phyloP scores from a whole-genome alignment of 2,888 invertebrate genomes.

The Alsophila aescularia region DNA sequence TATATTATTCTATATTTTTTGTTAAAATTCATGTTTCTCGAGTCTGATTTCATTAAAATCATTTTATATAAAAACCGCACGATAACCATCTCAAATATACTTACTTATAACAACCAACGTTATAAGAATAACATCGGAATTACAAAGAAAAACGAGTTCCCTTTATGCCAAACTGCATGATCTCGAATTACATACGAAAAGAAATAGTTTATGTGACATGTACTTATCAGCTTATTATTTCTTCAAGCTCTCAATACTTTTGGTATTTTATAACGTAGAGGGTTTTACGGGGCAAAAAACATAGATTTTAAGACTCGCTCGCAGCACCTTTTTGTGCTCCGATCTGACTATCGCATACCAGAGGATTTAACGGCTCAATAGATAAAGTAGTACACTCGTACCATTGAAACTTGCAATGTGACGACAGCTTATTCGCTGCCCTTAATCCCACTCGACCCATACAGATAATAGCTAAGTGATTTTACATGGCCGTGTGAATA shows the following conservation, averaged over 20 bases:
- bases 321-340: constrained; percentile 3
- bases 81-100: constrained; percentile 1
- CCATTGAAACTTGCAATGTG: constrained; percentile 43
- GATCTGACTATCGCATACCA: constrained; percentile 17
- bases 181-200: constrained; percentile 30
- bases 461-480: constrained; percentile 49
- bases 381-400: constrained; percentile 31
- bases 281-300: neutral
- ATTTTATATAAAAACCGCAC: neutral
- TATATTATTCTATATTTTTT: neutral
- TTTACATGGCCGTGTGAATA: constrained; percentile 44
- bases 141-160: constrained; percentile 25
- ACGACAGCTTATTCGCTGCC: constrained; percentile 40
- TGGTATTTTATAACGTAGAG: neutral
- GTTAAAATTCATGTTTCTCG: neutral
- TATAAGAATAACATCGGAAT: constrained; percentile 14
- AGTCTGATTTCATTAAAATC: neutral
- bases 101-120: constrained; percentile 2
- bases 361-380: constrained; percentile 42
- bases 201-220: constrained; percentile 10
- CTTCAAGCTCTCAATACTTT: neutral
- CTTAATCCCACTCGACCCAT: constrained; percentile 50
- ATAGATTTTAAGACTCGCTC: neutral
- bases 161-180: constrained; percentile 26
- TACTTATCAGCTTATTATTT: constrained; percentile 13